phyloP scores from a whole-genome alignment of 2,797 vertebrate genomes.

The Tenualosa thibaudeaui region DNA sequence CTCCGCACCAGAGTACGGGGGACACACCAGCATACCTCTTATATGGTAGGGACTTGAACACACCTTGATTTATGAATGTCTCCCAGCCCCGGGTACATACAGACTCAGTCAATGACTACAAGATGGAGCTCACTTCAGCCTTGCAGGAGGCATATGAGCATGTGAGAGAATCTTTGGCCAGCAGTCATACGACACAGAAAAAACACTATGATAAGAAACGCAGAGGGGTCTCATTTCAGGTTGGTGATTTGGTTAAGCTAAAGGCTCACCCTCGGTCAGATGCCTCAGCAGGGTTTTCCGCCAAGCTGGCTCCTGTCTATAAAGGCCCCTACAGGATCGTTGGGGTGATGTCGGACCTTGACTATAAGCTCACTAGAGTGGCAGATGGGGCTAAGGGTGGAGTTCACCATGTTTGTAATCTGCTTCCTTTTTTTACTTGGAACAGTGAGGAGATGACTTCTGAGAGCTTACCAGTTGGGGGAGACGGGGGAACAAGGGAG shows the following conservation, averaged over 20 bases:
- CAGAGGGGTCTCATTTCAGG: constrained; percentile 23
- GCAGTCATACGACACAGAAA: constrained; percentile 30
- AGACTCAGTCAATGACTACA: constrained; percentile 25
- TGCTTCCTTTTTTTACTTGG: constrained; percentile 25
- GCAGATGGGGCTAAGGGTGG: not conserved
- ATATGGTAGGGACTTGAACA: constrained; percentile 33
- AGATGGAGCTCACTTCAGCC: not conserved
- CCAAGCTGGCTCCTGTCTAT: constrained; percentile 24
- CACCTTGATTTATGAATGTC: constrained; percentile 22
- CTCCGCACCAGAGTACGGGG: constrained; percentile 30
- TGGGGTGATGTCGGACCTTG: constrained; percentile 8
- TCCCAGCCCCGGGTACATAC: not conserved
- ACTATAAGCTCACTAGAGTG: constrained; percentile 12
- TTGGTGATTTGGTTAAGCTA: constrained; percentile 24
- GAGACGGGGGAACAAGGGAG: not conserved
- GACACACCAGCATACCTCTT: constrained; percentile 15
- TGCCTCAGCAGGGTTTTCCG: not conserved
- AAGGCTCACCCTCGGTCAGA: constrained; percentile 26
- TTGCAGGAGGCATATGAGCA: constrained; percentile 31
- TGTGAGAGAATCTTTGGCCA: constrained; percentile 13
- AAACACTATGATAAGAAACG: constrained; percentile 36
- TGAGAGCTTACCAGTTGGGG: not conserved
- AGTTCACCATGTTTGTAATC: constrained; percentile 20
- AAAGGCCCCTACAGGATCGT: constrained; percentile 23
- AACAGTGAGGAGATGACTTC: not conserved